Evolutionary conservation across 2,113 vertebrate genomes (phyloP).

Genomic region (Climacteris rufus): DNA sequence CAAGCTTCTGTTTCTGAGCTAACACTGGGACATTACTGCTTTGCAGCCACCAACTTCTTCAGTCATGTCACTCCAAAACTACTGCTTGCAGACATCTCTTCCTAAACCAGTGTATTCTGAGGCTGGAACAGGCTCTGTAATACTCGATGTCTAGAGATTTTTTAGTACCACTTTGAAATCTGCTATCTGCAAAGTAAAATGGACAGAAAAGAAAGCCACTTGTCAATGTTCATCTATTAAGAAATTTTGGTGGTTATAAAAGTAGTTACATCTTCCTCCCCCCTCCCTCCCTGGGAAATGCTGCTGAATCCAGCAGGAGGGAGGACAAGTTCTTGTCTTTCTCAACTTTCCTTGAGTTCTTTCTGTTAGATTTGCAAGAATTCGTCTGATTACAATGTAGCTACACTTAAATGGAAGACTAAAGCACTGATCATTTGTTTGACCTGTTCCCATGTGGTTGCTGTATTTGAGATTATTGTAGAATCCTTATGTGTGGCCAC

Average conservation of each 20-base stretch:
- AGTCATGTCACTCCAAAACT: background rate
- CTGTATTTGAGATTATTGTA: background rate
- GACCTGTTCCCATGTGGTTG: background rate
- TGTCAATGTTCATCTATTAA: background rate
- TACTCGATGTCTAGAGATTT: background rate
- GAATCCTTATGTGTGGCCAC: rapidly evolving
- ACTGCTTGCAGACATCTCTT: background rate
- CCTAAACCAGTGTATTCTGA: background rate
- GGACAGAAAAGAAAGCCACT: background rate
- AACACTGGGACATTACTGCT: rapidly evolving
- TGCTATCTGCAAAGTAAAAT: background rate
- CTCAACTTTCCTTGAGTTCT: background rate
- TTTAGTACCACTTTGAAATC: background rate
- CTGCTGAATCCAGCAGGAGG: background rate
- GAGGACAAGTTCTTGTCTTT: background rate
- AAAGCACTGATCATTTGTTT: background rate
- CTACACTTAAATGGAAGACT: background rate
- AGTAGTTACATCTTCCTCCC: background rate
- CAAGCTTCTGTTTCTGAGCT: background rate
- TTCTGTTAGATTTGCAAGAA: background rate
- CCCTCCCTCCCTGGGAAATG: background rate
- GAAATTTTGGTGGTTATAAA: background rate
- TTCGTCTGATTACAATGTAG: background rate
- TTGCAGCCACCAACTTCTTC: background rate
- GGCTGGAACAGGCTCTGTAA: background rate